A percentile compares a stretch with the other conserved stretches of the same genome.
Conservation (phyloP, 2,888 invertebrate genomes). For the Drosophila infuscata region DNA sequence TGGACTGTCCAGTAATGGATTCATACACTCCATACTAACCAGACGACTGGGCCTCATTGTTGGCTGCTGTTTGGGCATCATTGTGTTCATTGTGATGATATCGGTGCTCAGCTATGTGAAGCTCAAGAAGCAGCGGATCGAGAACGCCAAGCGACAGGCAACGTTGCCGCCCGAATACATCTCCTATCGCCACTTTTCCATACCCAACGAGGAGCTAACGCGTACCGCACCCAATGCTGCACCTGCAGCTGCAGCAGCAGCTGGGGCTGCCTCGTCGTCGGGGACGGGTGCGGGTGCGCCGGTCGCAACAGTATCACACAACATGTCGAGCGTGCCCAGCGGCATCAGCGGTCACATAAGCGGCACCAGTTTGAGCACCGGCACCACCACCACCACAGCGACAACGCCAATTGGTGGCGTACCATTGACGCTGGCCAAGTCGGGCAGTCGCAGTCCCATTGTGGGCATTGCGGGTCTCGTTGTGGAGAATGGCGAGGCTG, state of each 20-base stretch:
- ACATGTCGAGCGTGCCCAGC: conserved; percentile 81
- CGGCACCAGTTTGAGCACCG: conserved; percentile 83
- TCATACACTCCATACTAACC: conserved; percentile 91
- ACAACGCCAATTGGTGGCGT: conserved; percentile 76
- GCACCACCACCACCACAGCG: conserved; percentile 77
- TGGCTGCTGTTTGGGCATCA: conserved; percentile 93
- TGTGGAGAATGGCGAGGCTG: conserved; percentile 48
- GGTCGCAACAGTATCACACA: conserved; percentile 15
- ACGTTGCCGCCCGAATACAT: conserved; percentile 92
- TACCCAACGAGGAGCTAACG: conserved; percentile 88
- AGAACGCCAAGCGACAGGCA: conserved; percentile 90
- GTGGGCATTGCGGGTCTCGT: conserved; percentile 57
- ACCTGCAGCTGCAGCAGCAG: conserved; percentile 31
- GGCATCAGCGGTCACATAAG: conserved; percentile 84
- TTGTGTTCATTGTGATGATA: conserved; percentile 93
- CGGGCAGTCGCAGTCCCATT: conserved; percentile 66
- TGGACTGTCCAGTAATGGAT: conserved; percentile 88
- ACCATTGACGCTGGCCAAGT: conserved; percentile 53
- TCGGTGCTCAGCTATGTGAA: conserved; percentile 94
- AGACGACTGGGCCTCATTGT: conserved; percentile 93
- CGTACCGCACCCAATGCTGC: conserved; percentile 67
- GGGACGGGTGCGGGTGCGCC: background rate
- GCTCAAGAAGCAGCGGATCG: conserved; percentile 91
- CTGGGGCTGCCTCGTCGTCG: conserved; percentile 5
- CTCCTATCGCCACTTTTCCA: conserved; percentile 91